Evolutionary conservation across 2,797 vertebrate genomes (phyloP).

Genomic region (Notoglanidium macrostoma): DNA sequence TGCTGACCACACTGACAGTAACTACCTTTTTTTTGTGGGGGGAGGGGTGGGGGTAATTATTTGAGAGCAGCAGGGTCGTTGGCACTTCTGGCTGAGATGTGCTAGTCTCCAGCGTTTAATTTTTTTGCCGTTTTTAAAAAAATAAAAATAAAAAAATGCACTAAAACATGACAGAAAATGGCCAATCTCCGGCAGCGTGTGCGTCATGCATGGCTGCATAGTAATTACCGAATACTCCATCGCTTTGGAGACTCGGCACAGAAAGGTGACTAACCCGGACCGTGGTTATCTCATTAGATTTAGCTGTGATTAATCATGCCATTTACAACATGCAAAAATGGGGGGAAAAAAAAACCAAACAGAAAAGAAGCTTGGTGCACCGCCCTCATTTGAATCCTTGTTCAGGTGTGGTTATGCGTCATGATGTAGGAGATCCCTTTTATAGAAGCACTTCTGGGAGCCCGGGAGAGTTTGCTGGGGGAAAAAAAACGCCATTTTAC

Average conservation of each 20-base stretch:
- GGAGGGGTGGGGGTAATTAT: background rate
- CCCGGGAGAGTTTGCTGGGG: background rate
- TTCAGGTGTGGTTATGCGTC: background rate
- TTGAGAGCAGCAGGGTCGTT: background rate
- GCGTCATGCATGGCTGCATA: constrained; percentile 30
- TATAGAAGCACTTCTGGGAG: constrained; percentile 3
- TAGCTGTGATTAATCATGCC: constrained; percentile 27
- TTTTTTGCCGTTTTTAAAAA: background rate
- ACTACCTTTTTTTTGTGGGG: constrained; percentile 27
- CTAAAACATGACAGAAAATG: constrained; percentile 24
- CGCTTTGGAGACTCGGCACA: background rate
- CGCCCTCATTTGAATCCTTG: background rate
- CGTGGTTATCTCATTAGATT: constrained; percentile 21
- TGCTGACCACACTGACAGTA: constrained; percentile 43
- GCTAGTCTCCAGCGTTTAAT: background rate
- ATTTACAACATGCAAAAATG: constrained; percentile 12
- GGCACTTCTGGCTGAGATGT: background rate
- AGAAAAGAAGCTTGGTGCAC: background rate
- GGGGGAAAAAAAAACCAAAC: background rate
- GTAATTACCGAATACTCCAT: constrained; percentile 36
- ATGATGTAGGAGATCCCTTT: background rate
- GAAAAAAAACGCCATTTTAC: background rate
- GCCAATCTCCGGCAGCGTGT: constrained; percentile 18
- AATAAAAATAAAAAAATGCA: background rate
- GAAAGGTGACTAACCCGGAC: constrained; percentile 17